Evolutionary conservation across 2,797 vertebrate genomes (phyloP), one percentile per base, ranked within the genome.

Genomic region (Eulemur coronatus): DNA sequence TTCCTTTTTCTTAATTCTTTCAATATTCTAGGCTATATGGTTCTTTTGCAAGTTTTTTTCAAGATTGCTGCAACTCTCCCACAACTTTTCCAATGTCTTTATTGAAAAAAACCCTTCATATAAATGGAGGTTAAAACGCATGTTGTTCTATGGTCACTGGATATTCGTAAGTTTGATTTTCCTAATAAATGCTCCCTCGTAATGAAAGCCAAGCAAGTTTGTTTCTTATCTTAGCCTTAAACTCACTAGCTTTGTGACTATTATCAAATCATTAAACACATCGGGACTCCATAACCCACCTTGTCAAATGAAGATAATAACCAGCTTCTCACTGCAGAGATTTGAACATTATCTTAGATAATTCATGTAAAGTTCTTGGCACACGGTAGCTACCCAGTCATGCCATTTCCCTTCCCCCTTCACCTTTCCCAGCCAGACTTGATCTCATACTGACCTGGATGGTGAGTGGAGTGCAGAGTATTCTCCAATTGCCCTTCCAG

Each of bases 381-480:
- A 52, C 13, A 18, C 0, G 13, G 0, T 78, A 17, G 18, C 52
- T 52, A 33, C 24, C 2, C 22, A 48, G 1, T 5, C 0, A 30
- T 15, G 26, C 2, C 55, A 5, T 63, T 41, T 26, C 8, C 4
- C 17, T 24, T 57, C 35, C 33, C 4, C 9, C 3, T 72, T 84
- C 24, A 9, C 11, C 14, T 78, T 33, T 7, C 67, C 30, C 48
- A 41, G 46, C 2, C 41, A 43, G 0, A 80, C 41, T 81, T 11
- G 38, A 72, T 10, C 30, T n/a, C 69, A 24, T 26, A 17, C 8
- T 72, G 67, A 6, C 55, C 15, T 17, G 26, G 20, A 26, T 33
- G 30, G 8, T 61, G 28, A 28, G 26, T 35, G 63, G 24, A 43
- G 1, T 28, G 8, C 38, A 65, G 24, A 69, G 11, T 3, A 5